A percentile compares a stretch with the other conserved stretches of the same genome.
phyloP scores from a whole-genome alignment of 2,113 vertebrate species.

The Strix uralensis region DNA sequence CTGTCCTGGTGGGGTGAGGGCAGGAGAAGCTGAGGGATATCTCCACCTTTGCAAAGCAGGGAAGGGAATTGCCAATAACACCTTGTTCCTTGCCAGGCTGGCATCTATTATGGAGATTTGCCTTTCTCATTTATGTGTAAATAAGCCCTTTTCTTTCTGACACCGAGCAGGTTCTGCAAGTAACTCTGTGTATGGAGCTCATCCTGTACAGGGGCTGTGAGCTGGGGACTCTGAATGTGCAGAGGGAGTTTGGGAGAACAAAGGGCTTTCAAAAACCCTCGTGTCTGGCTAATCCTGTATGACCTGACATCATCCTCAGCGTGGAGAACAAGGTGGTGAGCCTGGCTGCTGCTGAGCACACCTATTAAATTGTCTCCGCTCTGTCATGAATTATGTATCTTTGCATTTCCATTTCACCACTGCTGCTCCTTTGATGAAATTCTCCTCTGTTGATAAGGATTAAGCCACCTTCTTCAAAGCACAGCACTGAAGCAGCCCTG shows the following conservation, averaged over 20 bases:
- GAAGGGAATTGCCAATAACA: not conserved
- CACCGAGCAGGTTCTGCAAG: not conserved
- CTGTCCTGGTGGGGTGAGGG: not conserved
- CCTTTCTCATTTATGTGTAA: conserved; percentile 30
- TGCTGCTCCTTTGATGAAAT: not conserved
- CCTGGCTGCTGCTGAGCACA: not conserved
- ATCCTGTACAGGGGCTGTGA: not conserved
- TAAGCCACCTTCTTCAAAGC: not conserved
- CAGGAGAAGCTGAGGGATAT: not conserved
- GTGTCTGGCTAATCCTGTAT: not conserved
- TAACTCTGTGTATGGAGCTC: not conserved
- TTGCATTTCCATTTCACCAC: not conserved
- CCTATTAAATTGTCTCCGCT: not conserved
- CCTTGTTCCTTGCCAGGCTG: not conserved
- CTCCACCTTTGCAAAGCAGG: not conserved
- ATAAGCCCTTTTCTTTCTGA: not conserved
- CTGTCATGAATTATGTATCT: conserved; percentile 36
- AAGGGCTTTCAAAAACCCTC: not conserved
- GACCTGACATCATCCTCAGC: not conserved
- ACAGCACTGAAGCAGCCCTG: not conserved
- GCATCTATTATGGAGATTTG: not conserved
- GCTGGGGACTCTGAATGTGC: not conserved
- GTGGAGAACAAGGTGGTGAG: not conserved
- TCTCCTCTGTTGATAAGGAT: not conserved
- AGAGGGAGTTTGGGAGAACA: not conserved